Evolutionary conservation across 2,888 invertebrate species (phyloP).

Genomic region (Syrista parreyssii): DNA sequence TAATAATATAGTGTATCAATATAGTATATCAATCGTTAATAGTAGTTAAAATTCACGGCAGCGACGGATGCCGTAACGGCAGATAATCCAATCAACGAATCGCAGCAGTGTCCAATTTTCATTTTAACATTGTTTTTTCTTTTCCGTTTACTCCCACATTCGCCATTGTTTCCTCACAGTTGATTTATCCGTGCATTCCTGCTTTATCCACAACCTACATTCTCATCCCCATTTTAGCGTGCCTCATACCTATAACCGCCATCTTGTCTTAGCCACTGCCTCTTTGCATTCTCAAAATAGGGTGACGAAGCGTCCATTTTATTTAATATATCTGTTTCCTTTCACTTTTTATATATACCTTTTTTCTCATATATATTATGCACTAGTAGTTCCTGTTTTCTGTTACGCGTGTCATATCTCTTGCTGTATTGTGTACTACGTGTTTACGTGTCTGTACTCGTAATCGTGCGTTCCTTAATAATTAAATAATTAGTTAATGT

Average conservation of each 20-base stretch:
- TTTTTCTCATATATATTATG: slow-evolving; percentile 21
- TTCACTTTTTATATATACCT: not conserved
- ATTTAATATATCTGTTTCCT: not conserved
- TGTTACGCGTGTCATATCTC: not conserved
- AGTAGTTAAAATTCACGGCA: slow-evolving; percentile 50
- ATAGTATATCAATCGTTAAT: slow-evolving; percentile 42
- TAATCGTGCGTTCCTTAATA: not conserved
- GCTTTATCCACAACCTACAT: too few relatives aligned
- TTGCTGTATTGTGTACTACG: not conserved
- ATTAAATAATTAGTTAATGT: slow-evolving; percentile 27
- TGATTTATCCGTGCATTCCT: slow-evolving; percentile 2
- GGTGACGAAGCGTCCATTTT: too few relatives aligned
- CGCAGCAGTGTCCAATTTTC: not conserved
- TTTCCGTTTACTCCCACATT: not conserved
- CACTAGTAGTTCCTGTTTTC: slow-evolving; percentile 19
- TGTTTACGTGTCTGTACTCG: not conserved
- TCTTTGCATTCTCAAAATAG: too few relatives aligned
- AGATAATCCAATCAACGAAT: not conserved
- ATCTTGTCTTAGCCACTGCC: not conserved
- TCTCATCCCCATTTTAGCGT: not conserved
- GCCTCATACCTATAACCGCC: not conserved
- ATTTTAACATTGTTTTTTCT: not conserved
- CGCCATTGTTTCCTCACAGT: not conserved
- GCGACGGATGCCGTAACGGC: not conserved
- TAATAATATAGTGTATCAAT: slow-evolving; percentile 39